phyloP scores from a whole-genome alignment of 2,797 vertebrate genomes.

The Calcarius lapponicus region DNA sequence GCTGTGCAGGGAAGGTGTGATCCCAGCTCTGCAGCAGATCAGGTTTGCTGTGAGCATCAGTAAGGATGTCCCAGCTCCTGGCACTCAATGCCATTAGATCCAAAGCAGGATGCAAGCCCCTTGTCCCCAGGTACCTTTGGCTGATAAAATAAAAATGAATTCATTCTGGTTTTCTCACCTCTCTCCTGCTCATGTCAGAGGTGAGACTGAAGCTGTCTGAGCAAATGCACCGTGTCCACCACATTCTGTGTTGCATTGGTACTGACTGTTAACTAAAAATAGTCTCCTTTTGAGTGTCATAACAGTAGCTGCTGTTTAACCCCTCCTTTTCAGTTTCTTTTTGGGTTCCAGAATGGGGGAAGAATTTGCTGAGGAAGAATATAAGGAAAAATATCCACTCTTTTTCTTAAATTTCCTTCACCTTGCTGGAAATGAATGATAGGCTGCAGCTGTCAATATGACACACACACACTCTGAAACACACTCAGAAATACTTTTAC shows the following conservation, averaged over 20 bases:
- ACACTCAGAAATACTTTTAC: neutral
- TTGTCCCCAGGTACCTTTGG: neutral
- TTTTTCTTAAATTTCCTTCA: neutral
- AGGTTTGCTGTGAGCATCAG: neutral
- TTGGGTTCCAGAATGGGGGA: neutral
- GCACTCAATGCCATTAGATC: neutral
- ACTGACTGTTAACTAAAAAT: neutral
- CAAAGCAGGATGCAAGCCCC: neutral
- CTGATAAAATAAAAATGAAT: neutral
- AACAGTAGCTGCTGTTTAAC: neutral
- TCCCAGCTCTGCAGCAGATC: neutral
- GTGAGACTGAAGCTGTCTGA: neutral
- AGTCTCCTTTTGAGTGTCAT: neutral
- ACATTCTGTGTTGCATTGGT: neutral
- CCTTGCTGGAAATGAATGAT: neutral
- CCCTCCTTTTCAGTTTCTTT: neutral
- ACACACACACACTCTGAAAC: neutral
- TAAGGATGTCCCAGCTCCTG: neutral
- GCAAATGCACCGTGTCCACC: neutral
- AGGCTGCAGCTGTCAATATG: neutral
- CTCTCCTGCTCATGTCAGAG: neutral
- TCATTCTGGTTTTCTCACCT: neutral
- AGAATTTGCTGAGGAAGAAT: neutral
- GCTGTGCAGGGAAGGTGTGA: neutral
- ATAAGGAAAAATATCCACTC: neutral